Base-by-base conservation (phyloP, 2,113 vertebrate genomes). In the Menura novaehollandiae region DNA sequence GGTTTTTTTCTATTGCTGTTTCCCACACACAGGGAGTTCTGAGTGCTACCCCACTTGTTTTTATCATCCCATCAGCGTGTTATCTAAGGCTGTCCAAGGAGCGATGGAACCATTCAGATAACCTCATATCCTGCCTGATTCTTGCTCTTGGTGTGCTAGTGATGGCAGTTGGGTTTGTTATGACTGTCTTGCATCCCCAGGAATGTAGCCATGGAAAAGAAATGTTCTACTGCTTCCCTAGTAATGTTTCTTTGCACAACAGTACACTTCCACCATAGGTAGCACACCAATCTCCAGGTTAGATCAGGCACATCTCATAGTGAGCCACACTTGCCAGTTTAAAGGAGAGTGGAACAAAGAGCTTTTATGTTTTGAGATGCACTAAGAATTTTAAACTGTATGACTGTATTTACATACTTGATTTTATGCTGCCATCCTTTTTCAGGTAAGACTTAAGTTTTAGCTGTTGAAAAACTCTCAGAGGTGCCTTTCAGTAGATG, bases 41-140 rank as follows among this genome's bases (percentile, higher is more conserved):
- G 92, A 99, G 99, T 67, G 99, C 99, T 20, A 98, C 98, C 15
- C 99, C 99, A 2, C 97, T 99, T 66, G 98, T 99, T 97, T 99
- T 99, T 98, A 99, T 99, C 97, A 98, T 99, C 51, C 99, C 99
- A 15, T 98, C 99, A 6, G 99, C 98, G 0, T 99, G 99, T 93
- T 99, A 98, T 91, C 97, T 99, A 77, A 99, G 98, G 88, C 98
- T 99, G 52, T 99, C 99, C 30, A 60, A 98, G 52, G 98, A 98
- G 43, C 97, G 97, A 53, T 99, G 98, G 99, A 98, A 97, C 89
- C 98, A 98, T 73, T 88, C 93, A 10, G 98, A 99, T 95, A 99
- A 98, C 73, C 43, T 99, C 76, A 90, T 99, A 41, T 97, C 99
- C 47, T 74, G 85, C 47, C 41, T 98, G 74, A 97, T 99, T 93